Percentiles rank a stretch among this genome's conserved stretches.
These are phyloP conservation scores for Urocitellus parryii DNA, from an alignment of 2,113 vertebrate species.

Conservation along the genomic window DNA sequence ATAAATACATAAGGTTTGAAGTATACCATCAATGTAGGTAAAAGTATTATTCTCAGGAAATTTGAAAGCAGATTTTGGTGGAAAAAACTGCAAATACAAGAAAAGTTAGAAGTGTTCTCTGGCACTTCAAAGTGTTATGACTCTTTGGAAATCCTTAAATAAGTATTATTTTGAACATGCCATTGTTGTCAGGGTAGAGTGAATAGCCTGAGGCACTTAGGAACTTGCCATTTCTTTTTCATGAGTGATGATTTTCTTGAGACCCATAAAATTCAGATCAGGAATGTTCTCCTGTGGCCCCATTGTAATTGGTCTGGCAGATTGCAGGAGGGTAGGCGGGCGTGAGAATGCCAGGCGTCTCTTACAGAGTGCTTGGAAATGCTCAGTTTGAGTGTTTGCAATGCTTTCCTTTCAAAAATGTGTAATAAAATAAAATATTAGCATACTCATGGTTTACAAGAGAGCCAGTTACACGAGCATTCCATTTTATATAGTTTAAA, in stretches of 20 bases:
- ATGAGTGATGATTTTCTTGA: slow-evolving; percentile 27
- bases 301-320: neutral
- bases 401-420: slow-evolving; percentile 30
- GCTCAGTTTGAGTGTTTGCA: slow-evolving; percentile 14
- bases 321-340: neutral
- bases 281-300: neutral
- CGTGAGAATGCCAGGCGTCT: neutral
- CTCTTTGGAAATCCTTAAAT: neutral
- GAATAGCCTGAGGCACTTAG: neutral
- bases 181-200: neutral
- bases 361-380: slow-evolving; percentile 18
- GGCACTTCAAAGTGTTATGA: neutral
- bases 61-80: neutral
- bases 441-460: neutral
- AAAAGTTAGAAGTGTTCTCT: neutral
- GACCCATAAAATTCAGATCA: neutral
- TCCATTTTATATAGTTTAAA: neutral
- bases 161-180: neutral
- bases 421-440: neutral
- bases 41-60: slow-evolving; percentile 30
- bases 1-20: neutral
- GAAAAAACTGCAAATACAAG: neutral
- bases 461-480: neutral
- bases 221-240: neutral
- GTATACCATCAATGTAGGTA: neutral